A percentile compares a stretch with the other conserved stretches of the same genome.
These are phyloP conservation scores for Sternarchorhynchus goeldii DNA, from an alignment of 2,797 vertebrate genomes.

Conservation along the genomic window DNA sequence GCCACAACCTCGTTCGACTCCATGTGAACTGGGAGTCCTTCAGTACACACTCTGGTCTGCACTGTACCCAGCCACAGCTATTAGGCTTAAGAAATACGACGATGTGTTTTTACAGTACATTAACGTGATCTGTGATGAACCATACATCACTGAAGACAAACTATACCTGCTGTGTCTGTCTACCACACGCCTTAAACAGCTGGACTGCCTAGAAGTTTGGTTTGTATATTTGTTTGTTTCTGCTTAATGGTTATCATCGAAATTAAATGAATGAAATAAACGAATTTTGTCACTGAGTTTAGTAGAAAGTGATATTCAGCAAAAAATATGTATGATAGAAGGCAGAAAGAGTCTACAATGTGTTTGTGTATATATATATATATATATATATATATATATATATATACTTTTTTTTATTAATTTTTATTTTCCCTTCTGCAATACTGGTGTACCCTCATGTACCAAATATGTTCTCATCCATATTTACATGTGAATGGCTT, in stretches of 20 bases:
- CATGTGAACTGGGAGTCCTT: slow-evolving; percentile 27
- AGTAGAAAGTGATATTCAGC: not conserved
- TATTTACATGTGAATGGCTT: slow-evolving; percentile 10
- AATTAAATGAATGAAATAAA: not conserved
- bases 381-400: too few relatives aligned
- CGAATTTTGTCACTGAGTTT: not conserved
- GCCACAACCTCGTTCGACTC: slow-evolving; percentile 54
- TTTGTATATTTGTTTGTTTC: not conserved
- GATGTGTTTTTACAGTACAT: not conserved
- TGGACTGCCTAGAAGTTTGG: not conserved
- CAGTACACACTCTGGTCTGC: slow-evolving; percentile 14
- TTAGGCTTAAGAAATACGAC: slow-evolving; percentile 26
- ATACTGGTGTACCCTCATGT: not conserved
- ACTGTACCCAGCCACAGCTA: slow-evolving; percentile 19
- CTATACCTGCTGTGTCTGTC: not conserved
- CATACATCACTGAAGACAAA: not conserved
- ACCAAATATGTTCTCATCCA: slow-evolving; percentile 6
- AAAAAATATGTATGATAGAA: not conserved
- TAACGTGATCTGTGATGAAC: not conserved
- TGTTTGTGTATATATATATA: too few relatives aligned
- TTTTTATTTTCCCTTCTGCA: slow-evolving; percentile 13
- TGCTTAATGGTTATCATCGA: not conserved
- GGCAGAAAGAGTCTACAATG: too few relatives aligned
- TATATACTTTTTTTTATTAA: too few relatives aligned
- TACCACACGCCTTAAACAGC: not conserved